Base-by-base conservation (phyloP, 2,888 invertebrate species). In the Hemicrepidius hirtus region DNA sequence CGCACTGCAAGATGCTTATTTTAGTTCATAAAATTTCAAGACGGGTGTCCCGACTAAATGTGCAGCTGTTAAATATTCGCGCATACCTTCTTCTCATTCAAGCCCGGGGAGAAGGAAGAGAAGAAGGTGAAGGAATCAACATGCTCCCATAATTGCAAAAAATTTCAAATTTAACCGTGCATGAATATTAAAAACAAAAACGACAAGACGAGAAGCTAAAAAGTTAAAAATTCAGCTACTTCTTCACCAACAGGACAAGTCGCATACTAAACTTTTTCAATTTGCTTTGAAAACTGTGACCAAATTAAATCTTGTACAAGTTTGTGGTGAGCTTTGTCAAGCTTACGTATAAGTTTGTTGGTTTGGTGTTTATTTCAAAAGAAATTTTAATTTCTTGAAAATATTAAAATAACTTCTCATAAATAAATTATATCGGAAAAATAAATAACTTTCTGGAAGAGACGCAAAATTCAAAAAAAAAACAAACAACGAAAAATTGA, bases 21-120 rank as follows among this genome's bases (percentile, higher is more conserved):
- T 68, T 63, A 41, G 68, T 68, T 49, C 62, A 50, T 62, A 68
- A 68, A 68, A 68, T 37, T 62, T 62, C 32, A 53, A 62, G 49
- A 37, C 68, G 6, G 18, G 28, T 7, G n/a, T 7, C 28, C 13
- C 24, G 50, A 9, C 28, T 12, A n/a, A n/a, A 1, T 28, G 28
- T 28, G 18, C 55, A 16, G 49, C 49, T 12, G 49, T 21, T 12
- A 21, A 49, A 49, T 49, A 49, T 49, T 20, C 20, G 21, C 49
- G 49, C 49, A 49, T 49, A 21, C 49, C 49, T 21, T 16, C 49
- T 21, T 16, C 44, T 9, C 44, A 5, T 0, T 12, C 24, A n/a
- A 6, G 50, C 6, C n/a, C 24, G 24, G 5, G 24, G 5, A 24
- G 24, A 24, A 3, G 24, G 21, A 21, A 12, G 21, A 21, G 50